Conservation (phyloP, 2,797 vertebrate species). For the Centroberyx gerrardi region DNA sequence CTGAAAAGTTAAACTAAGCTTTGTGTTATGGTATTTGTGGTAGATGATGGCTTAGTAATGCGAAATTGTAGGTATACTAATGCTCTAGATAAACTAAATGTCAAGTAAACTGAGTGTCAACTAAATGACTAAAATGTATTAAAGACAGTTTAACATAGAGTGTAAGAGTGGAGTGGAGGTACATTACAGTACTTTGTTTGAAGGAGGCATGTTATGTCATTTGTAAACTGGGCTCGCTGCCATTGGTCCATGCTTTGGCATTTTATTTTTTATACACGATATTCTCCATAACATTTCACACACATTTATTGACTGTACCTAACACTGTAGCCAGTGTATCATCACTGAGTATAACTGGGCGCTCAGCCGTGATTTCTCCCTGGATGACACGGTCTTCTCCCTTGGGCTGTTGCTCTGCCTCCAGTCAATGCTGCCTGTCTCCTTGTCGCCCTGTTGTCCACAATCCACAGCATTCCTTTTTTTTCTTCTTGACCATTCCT, state of each 20-base stretch:
- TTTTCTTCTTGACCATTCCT: constrained; percentile 8
- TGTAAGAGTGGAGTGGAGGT: constrained; percentile 16
- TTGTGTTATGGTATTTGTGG: neutral
- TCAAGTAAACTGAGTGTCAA: neutral
- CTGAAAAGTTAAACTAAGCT: constrained; percentile 9
- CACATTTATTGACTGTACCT: constrained; percentile 71
- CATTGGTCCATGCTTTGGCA: constrained; percentile 70
- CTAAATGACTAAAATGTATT: constrained; percentile 13
- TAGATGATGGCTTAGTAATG: neutral
- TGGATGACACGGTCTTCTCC: constrained; percentile 32
- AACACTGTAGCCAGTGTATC: constrained; percentile 72
- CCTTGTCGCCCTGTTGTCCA: constrained; percentile 31
- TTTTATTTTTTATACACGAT: constrained; percentile 69
- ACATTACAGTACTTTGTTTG: constrained; percentile 55
- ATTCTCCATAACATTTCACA: constrained; percentile 66
- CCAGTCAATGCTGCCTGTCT: constrained; percentile 33
- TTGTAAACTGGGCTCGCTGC: constrained; percentile 65
- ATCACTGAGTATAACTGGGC: constrained; percentile 47
- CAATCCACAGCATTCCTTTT: constrained; percentile 24
- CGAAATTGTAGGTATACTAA: neutral
- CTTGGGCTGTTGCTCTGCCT: constrained; percentile 39
- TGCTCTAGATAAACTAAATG: neutral
- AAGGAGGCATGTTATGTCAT: constrained; percentile 66
- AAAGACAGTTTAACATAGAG: neutral
- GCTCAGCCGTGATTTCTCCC: constrained; percentile 57